Percentiles rank a stretch among this genome's conserved stretches.
phyloP scores from a whole-genome alignment of 2,797 vertebrate genomes.

The Sternarchorhynchus goeldii region DNA sequence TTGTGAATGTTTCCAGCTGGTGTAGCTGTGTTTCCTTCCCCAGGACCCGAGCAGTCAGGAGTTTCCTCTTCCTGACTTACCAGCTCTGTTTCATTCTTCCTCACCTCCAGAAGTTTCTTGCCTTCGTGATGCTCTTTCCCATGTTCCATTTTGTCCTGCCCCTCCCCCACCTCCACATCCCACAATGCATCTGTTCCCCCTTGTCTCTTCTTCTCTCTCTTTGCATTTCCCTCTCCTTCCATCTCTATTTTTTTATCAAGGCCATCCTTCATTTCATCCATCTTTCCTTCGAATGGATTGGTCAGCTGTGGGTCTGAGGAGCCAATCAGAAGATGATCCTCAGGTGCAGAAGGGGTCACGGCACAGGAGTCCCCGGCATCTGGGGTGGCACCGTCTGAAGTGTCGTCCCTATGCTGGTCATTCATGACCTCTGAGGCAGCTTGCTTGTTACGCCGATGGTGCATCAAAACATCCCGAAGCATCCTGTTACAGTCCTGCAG shows the following conservation, averaged over 20 bases:
- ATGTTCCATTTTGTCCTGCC: not conserved
- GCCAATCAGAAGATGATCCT: constrained; percentile 27
- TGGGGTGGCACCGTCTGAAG: constrained; percentile 57
- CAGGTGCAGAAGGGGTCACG: constrained; percentile 58
- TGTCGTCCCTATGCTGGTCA: constrained; percentile 53
- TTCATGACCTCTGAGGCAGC: constrained; percentile 29
- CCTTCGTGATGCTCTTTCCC: not conserved
- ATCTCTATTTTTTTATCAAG: constrained; percentile 59
- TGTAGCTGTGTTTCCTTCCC: not conserved
- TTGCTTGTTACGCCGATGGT: constrained; percentile 43
- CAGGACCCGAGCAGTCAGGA: not conserved
- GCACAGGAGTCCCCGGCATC: constrained; percentile 66
- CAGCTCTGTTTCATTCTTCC: not conserved
- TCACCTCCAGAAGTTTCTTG: not conserved
- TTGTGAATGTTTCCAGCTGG: not conserved
- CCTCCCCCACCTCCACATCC: constrained; percentile 53
- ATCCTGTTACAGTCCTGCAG: constrained; percentile 61
- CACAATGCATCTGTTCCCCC: constrained; percentile 56
- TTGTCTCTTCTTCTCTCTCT: constrained; percentile 58
- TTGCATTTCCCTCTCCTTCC: constrained; percentile 1
- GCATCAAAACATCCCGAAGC: constrained; percentile 41
- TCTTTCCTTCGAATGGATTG: constrained; percentile 45
- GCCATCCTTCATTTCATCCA: constrained; percentile 69
- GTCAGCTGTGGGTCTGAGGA: constrained; percentile 41
- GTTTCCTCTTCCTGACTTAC: not conserved